phyloP scores from a whole-genome alignment of 2,888 invertebrate genomes.

The Xestoiulus laeticollis region DNA sequence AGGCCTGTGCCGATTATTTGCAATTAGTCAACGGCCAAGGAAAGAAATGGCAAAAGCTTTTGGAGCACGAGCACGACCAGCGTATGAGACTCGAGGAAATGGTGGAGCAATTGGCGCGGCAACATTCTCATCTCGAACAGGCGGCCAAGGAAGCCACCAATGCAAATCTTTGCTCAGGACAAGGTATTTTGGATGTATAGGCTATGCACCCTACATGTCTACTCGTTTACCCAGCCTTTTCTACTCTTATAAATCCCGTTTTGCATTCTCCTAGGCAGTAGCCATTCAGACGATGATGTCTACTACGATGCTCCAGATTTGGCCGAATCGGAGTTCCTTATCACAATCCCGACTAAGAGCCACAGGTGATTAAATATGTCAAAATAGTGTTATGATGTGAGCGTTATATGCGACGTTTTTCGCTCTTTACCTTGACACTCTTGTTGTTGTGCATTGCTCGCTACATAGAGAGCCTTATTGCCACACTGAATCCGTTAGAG shows the following conservation, averaged over 20 bases:
- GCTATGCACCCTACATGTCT: no score
- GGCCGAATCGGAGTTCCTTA: slow-evolving; percentile 61
- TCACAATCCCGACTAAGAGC: slow-evolving; percentile 62
- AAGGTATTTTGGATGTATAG: background rate
- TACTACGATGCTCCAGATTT: slow-evolving; percentile 71
- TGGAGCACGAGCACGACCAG: slow-evolving; percentile 95
- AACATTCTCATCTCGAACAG: slow-evolving; percentile 95
- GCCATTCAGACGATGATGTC: slow-evolving; percentile 71
- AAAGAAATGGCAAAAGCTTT: slow-evolving; percentile 88
- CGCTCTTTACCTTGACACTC: no score
- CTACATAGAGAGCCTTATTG: no score
- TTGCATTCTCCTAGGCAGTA: slow-evolving; percentile 59
- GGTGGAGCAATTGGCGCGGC: slow-evolving; percentile 96
- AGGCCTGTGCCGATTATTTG: slow-evolving; percentile 93
- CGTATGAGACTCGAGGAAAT: slow-evolving; percentile 91
- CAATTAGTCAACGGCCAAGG: slow-evolving; percentile 89
- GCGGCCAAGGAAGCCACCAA: slow-evolving; percentile 71
- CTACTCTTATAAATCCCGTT: background rate
- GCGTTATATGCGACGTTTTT: no score
- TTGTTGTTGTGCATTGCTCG: no score
- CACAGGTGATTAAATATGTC: slow-evolving; percentile 59
- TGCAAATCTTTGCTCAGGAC: slow-evolving; percentile 54
- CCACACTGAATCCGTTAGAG: no score
- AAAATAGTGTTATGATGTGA: no score
- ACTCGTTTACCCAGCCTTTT: no score